Conservation (phyloP, 2,888 invertebrate species). For the Drosophila lacicola region DNA sequence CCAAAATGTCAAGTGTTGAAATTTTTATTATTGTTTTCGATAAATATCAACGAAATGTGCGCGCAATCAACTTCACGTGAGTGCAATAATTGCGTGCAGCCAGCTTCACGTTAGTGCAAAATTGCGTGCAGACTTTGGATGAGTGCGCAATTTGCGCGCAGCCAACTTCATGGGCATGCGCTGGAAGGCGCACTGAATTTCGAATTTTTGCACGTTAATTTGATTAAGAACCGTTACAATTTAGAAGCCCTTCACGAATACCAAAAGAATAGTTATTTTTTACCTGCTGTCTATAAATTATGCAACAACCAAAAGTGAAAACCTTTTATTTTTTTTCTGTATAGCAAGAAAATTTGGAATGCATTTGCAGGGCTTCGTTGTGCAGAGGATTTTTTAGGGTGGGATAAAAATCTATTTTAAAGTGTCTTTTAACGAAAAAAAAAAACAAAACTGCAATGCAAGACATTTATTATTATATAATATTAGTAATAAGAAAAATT, state of each 20-base stretch:
- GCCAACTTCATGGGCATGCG: conserved; percentile 23
- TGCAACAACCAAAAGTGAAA: no score
- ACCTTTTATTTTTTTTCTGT: no score
- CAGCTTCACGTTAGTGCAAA: conserved; percentile 10
- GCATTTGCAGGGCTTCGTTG: conserved; percentile 2
- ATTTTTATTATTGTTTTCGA: conserved; percentile 14
- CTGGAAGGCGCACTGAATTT: conserved; percentile 10
- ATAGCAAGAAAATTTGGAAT: no score
- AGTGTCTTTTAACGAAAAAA: no score
- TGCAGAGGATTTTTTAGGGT: background rate
- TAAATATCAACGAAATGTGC: conserved; percentile 1
- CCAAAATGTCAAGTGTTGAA: background rate
- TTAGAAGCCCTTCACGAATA: background rate
- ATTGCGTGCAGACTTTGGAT: conserved; percentile 22
- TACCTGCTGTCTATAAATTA: no score
- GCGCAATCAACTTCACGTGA: conserved; percentile 11
- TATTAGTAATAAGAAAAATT: no score
- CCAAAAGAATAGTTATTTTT: no score
- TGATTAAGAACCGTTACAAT: conserved; percentile 24
- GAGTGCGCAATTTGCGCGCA: conserved; percentile 2
- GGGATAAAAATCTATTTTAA: no score
- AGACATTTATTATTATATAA: no score
- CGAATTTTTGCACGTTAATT: conserved; percentile 42
- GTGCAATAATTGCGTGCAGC: conserved; percentile 11
- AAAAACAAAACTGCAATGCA: no score